Evolutionary conservation across 2,113 vertebrate genomes (phyloP).

Genomic region (Bambusicola thoracicus): DNA sequence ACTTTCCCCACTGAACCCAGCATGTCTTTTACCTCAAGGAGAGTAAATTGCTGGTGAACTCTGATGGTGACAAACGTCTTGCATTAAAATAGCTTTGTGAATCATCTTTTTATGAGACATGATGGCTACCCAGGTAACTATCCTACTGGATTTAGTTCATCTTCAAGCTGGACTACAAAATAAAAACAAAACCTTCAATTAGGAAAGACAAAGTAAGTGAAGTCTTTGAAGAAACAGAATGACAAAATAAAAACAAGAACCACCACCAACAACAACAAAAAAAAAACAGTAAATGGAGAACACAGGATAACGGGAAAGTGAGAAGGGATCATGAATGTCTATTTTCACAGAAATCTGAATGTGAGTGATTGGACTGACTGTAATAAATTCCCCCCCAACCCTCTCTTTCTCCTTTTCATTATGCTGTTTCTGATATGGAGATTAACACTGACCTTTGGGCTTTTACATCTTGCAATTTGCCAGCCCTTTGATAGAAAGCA

Average conservation of each 20-base stretch:
- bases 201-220: background rate
- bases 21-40: background rate
- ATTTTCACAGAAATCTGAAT: conserved; percentile 50
- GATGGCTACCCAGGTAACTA: background rate
- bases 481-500: conserved; percentile 68
- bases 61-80: background rate
- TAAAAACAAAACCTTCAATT: background rate
- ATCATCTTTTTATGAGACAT: background rate
- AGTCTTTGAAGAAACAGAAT: background rate
- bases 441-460: conserved; percentile 75
- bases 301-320: conserved; percentile 15
- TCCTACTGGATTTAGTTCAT: background rate
- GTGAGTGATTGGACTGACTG: conserved; percentile 24
- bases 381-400: conserved; percentile 57
- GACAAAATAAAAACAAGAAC: background rate
- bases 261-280: background rate
- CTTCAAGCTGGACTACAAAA: background rate
- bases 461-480: conserved; percentile 72
- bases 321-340: conserved; percentile 19
- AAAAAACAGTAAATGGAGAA: background rate
- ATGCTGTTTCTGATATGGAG: conserved; percentile 72
- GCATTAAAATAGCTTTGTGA: background rate
- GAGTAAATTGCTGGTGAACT: background rate
- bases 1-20: background rate
- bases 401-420: background rate